Conservation (phyloP, 2,113 vertebrate species). For the Turdus rufiventris region DNA sequence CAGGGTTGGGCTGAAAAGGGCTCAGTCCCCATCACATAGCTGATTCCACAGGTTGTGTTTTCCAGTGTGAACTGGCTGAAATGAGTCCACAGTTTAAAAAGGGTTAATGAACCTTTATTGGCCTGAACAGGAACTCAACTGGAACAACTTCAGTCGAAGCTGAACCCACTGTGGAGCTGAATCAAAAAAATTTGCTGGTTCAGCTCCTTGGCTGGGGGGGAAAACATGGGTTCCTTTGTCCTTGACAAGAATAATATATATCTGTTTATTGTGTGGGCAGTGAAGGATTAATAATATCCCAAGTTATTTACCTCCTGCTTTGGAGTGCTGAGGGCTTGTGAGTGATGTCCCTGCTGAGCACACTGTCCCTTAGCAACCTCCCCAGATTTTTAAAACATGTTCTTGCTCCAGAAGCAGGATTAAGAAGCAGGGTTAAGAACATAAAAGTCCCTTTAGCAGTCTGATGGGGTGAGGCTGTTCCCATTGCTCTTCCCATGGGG, state of each 20-base stretch:
- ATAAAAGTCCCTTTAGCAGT: not conserved
- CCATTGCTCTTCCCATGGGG: not conserved
- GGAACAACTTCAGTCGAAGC: conserved; percentile 6
- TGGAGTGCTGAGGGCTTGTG: not conserved
- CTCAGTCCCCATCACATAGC: accelerated
- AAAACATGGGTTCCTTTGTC: conserved; percentile 16
- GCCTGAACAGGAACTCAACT: conserved; percentile 15
- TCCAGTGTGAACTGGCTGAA: not conserved
- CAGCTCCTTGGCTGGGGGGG: not conserved
- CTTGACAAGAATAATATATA: conserved; percentile 10
- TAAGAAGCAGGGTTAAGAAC: not conserved
- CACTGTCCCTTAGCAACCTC: conserved; percentile 33
- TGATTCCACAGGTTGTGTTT: not conserved
- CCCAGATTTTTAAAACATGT: not conserved
- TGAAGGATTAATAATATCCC: conserved; percentile 2
- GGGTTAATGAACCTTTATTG: conserved; percentile 22
- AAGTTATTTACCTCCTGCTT: conserved; percentile 27
- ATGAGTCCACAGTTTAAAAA: not conserved
- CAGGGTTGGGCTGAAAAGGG: not conserved
- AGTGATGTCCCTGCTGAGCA: not conserved
- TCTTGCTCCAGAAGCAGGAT: not conserved
- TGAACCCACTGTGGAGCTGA: not conserved
- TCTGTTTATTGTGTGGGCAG: conserved; percentile 33
- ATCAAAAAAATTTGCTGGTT: conserved; percentile 36
- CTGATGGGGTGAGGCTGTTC: not conserved